These are phyloP conservation scores for Patiria miniata DNA, from an alignment of 35 echinoderm and acorn worm genomes.

Conservation along the genomic window DNA sequence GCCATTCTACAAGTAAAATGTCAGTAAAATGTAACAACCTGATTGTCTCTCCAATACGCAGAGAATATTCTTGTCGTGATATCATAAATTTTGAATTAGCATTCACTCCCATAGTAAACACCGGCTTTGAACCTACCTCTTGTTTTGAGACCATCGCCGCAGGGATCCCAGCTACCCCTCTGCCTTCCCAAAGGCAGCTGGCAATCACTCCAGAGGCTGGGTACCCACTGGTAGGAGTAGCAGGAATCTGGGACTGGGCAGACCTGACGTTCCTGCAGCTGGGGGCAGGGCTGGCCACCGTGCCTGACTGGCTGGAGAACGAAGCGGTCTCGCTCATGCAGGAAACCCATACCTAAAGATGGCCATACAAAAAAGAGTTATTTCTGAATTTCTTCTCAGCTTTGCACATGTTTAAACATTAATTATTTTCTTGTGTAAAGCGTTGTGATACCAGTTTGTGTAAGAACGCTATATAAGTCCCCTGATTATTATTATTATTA, in stretches of 20 bases:
- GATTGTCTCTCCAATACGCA: too few relatives aligned
- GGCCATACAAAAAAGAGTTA: too few relatives aligned
- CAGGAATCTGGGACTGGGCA: slow-evolving; percentile 70
- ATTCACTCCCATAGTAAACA: too few relatives aligned
- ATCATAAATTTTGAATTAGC: too few relatives aligned
- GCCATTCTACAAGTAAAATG: too few relatives aligned
- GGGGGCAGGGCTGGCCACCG: slow-evolving; percentile 58
- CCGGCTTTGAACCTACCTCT: slow-evolving; percentile 61
- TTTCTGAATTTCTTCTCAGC: too few relatives aligned
- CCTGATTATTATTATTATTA: too few relatives aligned
- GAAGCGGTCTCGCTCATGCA: slow-evolving; percentile 63
- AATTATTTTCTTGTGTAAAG: too few relatives aligned
- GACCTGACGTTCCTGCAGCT: slow-evolving; percentile 49
- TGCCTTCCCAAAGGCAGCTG: slow-evolving; percentile 22
- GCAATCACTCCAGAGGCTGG: slow-evolving; percentile 55
- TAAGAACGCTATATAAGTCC: too few relatives aligned
- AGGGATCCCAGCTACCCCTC: slow-evolving; percentile 39
- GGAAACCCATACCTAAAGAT: slow-evolving; percentile 11
- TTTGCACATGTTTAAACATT: background rate
- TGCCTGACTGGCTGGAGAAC: slow-evolving; percentile 55
- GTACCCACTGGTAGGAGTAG: slow-evolving; percentile 69
- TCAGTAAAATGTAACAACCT: too few relatives aligned
- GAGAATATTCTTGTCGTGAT: too few relatives aligned
- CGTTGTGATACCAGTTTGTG: too few relatives aligned
- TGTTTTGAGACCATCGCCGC: slow-evolving; percentile 80